Conservation (phyloP, 2,113 vertebrate genomes). For the Ivindomyrus marchei region DNA sequence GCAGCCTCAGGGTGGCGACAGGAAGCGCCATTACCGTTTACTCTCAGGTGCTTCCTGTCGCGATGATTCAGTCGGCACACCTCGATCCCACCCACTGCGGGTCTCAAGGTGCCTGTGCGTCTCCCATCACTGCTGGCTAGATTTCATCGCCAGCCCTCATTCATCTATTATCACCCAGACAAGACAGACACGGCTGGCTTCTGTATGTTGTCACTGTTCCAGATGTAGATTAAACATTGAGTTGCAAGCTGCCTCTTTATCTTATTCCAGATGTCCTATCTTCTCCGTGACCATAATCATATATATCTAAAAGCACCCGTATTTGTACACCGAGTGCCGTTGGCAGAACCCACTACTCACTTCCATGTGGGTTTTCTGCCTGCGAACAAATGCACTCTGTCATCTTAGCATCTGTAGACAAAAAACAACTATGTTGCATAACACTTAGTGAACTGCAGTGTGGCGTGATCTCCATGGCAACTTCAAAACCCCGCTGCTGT, state of each 20-base stretch:
- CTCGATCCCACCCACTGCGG: neutral
- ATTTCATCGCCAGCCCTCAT: neutral
- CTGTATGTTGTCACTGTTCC: neutral
- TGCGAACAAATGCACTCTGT: neutral
- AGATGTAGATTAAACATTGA: neutral
- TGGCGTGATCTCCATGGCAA: neutral
- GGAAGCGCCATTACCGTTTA: neutral
- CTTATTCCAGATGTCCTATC: neutral
- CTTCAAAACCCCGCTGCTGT: neutral
- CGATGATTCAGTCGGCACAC: neutral
- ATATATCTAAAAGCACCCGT: neutral
- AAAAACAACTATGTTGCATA: neutral
- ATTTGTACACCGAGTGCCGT: neutral
- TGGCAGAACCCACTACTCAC: neutral
- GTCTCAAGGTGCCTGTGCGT: neutral
- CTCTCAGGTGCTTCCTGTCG: neutral
- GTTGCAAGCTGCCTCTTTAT: neutral
- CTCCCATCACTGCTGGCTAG: neutral
- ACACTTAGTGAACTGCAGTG: neutral
- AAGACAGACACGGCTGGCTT: neutral
- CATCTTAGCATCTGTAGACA: neutral
- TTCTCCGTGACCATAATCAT: neutral
- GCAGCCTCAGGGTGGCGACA: neutral
- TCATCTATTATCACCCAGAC: neutral
- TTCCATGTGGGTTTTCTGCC: neutral